Evolutionary conservation across 2,797 vertebrate genomes (phyloP), one percentile per base, ranked within the genome.

Genomic region (Uromys caudimaculatus): DNA sequence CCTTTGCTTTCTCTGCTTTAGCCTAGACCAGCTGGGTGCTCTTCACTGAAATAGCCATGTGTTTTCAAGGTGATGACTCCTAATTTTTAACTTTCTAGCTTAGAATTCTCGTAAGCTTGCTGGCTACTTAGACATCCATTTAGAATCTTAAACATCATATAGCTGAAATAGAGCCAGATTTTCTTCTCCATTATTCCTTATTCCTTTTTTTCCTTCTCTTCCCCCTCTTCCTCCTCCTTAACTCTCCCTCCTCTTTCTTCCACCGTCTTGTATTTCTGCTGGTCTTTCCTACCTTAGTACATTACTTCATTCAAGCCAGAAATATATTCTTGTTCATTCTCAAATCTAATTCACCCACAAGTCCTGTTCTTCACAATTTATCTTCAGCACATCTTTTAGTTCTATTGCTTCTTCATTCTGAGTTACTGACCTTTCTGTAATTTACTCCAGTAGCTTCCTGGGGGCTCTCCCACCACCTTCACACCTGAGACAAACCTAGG

Each of bases 91-190:
- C 96, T 95, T 71, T 89, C 44, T 91, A 76, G 62, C 10, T 77
- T 77, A 89, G 91, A 89, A 73, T 90, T 91, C 47, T 89, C 88
- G 73, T 60, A 32, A 92, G 38, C 41, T 93, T 90, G 44, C 73
- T 88, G 60, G 23, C 54, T 93, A 76, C 35, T 86, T 64, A 86
- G 35, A 94, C 64, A 58, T 76, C n/a, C 67, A 79, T 44, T 94
- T 93, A 60, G 81, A 50, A 82, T 95, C 64, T 86, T 85, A 89
- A 89, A 91, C 21, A 24, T 91, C 44, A 19, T 79, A 62, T 78
- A 67, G 50, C 58, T 90, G 85, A 90, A 75, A 50, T 87, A 71
- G 0, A 83, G 21, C 79, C 82, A 10, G 52, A 52, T 90, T 86
- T 79, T 87, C 24, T 29, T 78, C 16, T 8, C 17, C 17, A 3